Evolutionary conservation across 2,888 invertebrate genomes (phyloP).

Genomic region (Ptilodon capucinus): DNA sequence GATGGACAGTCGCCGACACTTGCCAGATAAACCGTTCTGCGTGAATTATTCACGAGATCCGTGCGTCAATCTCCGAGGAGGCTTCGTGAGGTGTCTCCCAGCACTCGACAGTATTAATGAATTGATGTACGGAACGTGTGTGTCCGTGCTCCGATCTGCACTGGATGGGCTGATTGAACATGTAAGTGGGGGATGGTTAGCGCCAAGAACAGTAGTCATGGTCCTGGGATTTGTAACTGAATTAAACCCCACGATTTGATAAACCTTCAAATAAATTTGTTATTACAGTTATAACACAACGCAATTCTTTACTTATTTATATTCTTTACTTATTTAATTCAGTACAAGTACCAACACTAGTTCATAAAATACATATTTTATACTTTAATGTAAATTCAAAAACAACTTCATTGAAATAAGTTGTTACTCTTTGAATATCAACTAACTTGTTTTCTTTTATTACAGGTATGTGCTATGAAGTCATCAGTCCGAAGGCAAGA

Average conservation of each 20-base stretch:
- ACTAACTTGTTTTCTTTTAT: conserved; percentile 34
- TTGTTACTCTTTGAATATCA: conserved; percentile 1
- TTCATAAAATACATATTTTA: too few relatives aligned
- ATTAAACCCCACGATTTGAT: too few relatives aligned
- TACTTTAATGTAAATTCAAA: too few relatives aligned
- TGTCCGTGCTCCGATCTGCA: conserved; percentile 6
- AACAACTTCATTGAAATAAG: too few relatives aligned
- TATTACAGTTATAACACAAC: too few relatives aligned
- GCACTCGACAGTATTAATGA: conserved; percentile 38
- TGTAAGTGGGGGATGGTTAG: conserved; percentile 3
- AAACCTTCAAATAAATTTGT: too few relatives aligned
- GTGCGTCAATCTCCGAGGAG: conserved; percentile 36
- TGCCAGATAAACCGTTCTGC: conserved; percentile 30
- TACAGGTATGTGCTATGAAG: conserved; percentile 45
- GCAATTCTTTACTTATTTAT: too few relatives aligned
- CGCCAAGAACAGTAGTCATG: not conserved
- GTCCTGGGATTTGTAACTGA: not conserved
- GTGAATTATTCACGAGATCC: conserved; percentile 46
- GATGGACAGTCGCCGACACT: conserved; percentile 17
- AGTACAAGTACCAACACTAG: too few relatives aligned
- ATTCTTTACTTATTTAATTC: too few relatives aligned
- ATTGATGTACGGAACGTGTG: conserved; percentile 14
- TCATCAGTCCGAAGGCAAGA: conserved; percentile 14
- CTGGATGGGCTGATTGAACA: not conserved
- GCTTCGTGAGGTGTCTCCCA: conserved; percentile 23